phyloP scores from a whole-genome alignment of 1,140 invertebrate genomes.

The Ridgeia piscesae region DNA sequence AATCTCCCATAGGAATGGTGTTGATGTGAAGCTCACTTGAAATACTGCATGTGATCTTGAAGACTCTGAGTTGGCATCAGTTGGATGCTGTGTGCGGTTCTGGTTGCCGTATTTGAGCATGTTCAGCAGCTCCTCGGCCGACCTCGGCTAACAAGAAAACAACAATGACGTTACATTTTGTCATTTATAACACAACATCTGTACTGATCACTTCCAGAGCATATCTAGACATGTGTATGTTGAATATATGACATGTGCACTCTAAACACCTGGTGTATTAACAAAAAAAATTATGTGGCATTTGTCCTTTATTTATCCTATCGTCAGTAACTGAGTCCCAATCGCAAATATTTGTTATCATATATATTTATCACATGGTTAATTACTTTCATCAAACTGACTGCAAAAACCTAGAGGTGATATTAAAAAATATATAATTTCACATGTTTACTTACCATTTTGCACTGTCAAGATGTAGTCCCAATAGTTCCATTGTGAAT shows the following conservation, averaged over 20 bases:
- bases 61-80: slow-evolving; percentile 90
- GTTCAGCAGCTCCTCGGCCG: slow-evolving; percentile 78
- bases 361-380: too few species aligned
- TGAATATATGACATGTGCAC: neutral
- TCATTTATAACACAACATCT: neutral
- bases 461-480: too few species aligned
- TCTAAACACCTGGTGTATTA: too few species aligned
- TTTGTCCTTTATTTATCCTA: too few species aligned
- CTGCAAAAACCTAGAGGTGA: too few species aligned
- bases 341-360: too few species aligned
- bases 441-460: too few species aligned
- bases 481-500: too few species aligned
- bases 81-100: slow-evolving; percentile 86
- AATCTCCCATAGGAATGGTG: neutral
- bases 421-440: too few species aligned
- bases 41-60: slow-evolving; percentile 90
- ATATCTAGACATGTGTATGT: neutral
- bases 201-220: neutral
- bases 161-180: neutral
- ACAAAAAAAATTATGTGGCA: too few species aligned
- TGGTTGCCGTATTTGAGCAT: slow-evolving; percentile 85
- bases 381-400: too few species aligned
- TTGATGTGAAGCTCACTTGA: slow-evolving; percentile 65
- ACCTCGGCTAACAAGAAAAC: slow-evolving; percentile 66
- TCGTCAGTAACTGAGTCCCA: too few species aligned